Evolutionary conservation across 1,140 invertebrate species (phyloP), one percentile per base, ranked within the genome.

Genomic region (Chelonus insularis): DNA sequence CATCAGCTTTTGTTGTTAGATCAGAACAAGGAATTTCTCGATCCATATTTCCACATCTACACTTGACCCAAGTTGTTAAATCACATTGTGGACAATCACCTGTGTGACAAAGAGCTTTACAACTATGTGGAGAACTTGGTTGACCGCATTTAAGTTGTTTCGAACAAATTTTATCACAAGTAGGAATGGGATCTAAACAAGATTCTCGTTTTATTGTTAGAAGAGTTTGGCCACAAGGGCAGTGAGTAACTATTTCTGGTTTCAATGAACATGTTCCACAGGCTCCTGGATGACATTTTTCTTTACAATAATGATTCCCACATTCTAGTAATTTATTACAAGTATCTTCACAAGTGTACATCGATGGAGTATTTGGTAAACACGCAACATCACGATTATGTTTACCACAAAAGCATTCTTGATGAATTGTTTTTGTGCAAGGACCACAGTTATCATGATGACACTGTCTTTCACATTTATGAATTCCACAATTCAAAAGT

Each of bases 31-130:
- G 83, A 43, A 97, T 86, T 75, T 94, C 88, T 66, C 91, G 90
- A 57, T 89, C 88, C 82, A 91, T 91, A 70, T 89, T 86, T n/a
- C 92, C 93, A 79, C 97, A 99, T n/a, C 93, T 88, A 73, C 97
- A 98, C 54, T 86, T 87, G 0, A 96, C 85, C 1, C 86, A 74
- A 0, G 93, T 95, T 11, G 85, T 87, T 14, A 90, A 85, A 11
- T 88, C 85, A 71, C 97, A 99, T 0, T 87, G 85, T 5, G 91
- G 89, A 76, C 97, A 99, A 8, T 86, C 81, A 0, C 90, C 93
- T 72, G 84, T 77, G 70, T 98, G 96, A 78, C 96, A 98, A 9
- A 79, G 76, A 9, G 78, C 76, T 45, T 83, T 72, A 76, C 96
- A 98, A 0, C 68, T 77, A 74, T 98, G 96, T 25, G 84, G 87